These are phyloP conservation scores for Neofelis nebulosa DNA, from an alignment of 2,113 vertebrate species.

Conservation along the genomic window DNA sequence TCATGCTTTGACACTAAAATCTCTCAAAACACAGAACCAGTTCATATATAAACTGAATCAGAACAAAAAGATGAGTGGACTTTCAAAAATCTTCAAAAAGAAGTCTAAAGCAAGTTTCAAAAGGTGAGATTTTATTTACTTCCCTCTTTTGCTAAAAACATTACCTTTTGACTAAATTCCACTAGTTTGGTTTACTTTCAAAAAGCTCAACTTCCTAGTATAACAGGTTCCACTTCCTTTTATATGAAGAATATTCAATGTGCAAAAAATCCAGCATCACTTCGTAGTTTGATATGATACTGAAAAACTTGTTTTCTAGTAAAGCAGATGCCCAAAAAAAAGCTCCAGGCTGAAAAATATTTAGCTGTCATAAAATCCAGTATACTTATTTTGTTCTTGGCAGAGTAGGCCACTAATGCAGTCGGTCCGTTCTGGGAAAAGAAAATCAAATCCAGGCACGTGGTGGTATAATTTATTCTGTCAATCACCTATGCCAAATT, in stretches of 20 bases:
- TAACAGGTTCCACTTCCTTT: constrained; percentile 9
- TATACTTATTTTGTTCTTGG: constrained; percentile 71
- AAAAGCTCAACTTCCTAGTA: constrained; percentile 1
- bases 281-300: not conserved
- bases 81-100: constrained; percentile 23
- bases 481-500: constrained; percentile 35
- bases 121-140: constrained; percentile 7
- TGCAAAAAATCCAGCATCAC: constrained; percentile 12
- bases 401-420: constrained; percentile 53
- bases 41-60: not conserved
- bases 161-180: not conserved
- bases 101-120: constrained; percentile 17
- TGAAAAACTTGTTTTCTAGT: constrained; percentile 59
- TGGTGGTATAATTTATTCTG: constrained; percentile 4
- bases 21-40: constrained; percentile 3
- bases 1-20: not conserved
- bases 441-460: constrained; percentile 55
- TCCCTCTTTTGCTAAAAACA: constrained; percentile 32
- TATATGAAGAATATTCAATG: not conserved
- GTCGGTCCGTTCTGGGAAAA: constrained; percentile 63
- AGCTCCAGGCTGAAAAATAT: constrained; percentile 42
- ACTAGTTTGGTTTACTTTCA: constrained; percentile 48
- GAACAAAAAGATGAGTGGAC: not conserved
- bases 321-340: constrained; percentile 40
- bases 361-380: constrained; percentile 59